Evolutionary conservation across 2,113 vertebrate species (phyloP), one percentile per base, ranked within the genome.

Genomic region (Phalacrocorax brasilianus): DNA sequence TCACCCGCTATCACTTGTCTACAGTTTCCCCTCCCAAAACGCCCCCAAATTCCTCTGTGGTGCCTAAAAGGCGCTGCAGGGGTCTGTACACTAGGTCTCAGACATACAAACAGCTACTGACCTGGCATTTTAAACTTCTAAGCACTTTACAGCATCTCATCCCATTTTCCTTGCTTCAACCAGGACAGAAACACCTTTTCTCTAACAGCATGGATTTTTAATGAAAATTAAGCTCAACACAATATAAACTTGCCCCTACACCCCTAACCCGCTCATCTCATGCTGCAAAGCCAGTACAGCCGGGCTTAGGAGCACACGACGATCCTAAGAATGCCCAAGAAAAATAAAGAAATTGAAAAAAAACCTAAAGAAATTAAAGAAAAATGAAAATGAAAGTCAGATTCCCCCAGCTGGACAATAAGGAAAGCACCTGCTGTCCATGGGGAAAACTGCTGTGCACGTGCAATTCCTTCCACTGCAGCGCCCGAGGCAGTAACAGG

Each of bases 401-500:
- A 70, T 86, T 92, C 58, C 49, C 59, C 49, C 73, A 84, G 38
- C 72, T 84, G 92, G 83, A 56, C 68, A 63, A 19, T 1, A 22
- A 91, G 59, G 32, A 88, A 67, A 88, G 75, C 90, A 94, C 76
- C 76, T 90, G 66, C 56, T 53, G 56, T 20, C 79, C 68, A 3
- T 0, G 10, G 65, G 53, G 50, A 93, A 76, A 71, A 50, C 91
- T 24, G 76, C 42, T 45, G n/a, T 2, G 35, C 47, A 62, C 45
- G 3, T 49, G 71, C 63, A 70, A 21, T 4, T 62, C 67, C 78
- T 66, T 59, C 78, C 89, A 30, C 82, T 18, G 58, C 78, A 52
- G 88, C 1, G 7, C 95, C 92, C 5, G 8, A 86, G 88, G 91
- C 89, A 58, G 8, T 1, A 59, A 77, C 61, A 50, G 22, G 55